These are phyloP conservation scores for Bucco capensis DNA, from an alignment of 2,113 vertebrate species.

Conservation along the genomic window DNA sequence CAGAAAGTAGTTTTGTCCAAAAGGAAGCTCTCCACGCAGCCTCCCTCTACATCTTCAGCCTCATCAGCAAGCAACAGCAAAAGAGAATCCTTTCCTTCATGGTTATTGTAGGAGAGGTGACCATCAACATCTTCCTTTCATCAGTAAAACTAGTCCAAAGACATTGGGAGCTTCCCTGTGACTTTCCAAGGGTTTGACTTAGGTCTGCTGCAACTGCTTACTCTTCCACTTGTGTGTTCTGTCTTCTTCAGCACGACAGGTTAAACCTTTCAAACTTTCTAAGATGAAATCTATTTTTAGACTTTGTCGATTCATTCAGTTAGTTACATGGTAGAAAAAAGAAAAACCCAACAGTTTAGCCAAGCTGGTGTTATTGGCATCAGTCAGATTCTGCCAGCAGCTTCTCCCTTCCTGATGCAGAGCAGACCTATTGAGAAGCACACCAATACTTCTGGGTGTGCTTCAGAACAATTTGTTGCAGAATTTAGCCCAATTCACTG, in stretches of 20 bases:
- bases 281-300: background rate
- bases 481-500: constrained; percentile 14
- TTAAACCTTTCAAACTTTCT: background rate
- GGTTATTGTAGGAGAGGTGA: background rate
- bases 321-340: background rate
- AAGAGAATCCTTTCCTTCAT: background rate
- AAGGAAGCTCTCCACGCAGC: background rate
- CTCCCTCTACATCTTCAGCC: background rate
- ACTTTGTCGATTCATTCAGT: background rate
- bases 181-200: background rate
- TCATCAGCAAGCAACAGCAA: background rate
- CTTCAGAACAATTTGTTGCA: background rate
- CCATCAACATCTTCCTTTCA: background rate
- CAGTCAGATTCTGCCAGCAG: background rate
- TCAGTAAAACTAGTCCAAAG: background rate
- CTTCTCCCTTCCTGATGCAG: background rate
- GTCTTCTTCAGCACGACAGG: background rate
- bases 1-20: background rate
- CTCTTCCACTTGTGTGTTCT: background rate
- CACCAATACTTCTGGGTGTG: background rate
- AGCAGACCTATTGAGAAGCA: background rate
- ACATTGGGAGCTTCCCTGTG: background rate
- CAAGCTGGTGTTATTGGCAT: background rate
- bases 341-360: background rate
- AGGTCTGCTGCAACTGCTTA: background rate